Evolutionary conservation across 2,888 invertebrate species (phyloP).

Genomic region (Liopterus haemorrhoidalis): DNA sequence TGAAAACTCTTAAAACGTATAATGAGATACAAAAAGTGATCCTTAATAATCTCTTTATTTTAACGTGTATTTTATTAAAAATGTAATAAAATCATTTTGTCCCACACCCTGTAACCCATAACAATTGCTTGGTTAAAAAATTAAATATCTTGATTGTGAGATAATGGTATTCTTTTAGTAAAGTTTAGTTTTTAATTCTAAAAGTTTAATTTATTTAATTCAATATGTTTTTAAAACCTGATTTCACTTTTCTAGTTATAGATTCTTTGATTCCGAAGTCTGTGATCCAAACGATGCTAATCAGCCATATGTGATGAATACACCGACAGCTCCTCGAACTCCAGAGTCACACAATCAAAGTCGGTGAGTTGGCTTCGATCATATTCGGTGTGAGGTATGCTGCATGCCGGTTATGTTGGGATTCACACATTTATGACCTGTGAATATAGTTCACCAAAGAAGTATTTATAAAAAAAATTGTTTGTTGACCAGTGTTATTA

Average conservation of each 20-base stretch:
- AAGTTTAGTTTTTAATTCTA: not conserved
- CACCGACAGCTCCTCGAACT: conserved; percentile 62
- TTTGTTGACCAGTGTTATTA: conserved; percentile 18
- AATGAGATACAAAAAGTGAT: too few species aligned
- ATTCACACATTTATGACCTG: too few species aligned
- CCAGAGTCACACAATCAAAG: conserved; percentile 49
- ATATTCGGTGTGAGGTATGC: conserved; percentile 10
- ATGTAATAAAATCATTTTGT: too few species aligned
- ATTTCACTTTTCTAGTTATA: conserved; percentile 33
- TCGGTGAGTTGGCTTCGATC: conserved; percentile 41
- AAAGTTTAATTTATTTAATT: not conserved
- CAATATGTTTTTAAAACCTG: not conserved
- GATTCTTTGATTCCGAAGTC: conserved; percentile 48
- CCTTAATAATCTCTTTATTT: too few species aligned
- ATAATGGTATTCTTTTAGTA: not conserved
- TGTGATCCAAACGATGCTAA: conserved; percentile 41
- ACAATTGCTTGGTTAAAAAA: too few species aligned
- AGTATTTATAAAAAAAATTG: not conserved
- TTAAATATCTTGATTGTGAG: not conserved
- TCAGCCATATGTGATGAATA: conserved; percentile 46
- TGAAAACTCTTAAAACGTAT: too few species aligned
- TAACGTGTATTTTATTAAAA: too few species aligned
- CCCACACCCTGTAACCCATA: too few species aligned
- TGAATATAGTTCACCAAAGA: conserved; percentile 15
- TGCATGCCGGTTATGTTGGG: conserved; percentile 3